Evolutionary conservation across 2,888 invertebrate genomes (phyloP), one percentile per base, ranked within the genome.

Genomic region (Idaea aversata): DNA sequence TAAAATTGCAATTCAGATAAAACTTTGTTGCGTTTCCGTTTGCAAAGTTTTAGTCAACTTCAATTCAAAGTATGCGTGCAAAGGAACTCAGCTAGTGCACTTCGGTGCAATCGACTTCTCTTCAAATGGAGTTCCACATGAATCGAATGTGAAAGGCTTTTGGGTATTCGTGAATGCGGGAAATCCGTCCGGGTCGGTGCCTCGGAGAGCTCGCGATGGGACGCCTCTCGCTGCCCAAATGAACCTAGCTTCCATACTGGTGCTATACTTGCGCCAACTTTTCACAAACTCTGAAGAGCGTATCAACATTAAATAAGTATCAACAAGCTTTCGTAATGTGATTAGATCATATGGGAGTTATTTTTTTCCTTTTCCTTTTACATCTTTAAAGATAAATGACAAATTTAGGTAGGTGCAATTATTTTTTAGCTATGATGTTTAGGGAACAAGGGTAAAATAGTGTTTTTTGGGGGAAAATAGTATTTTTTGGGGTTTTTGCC

Each of bases 51-150:
- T 62, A n/a, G 61, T 69, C 69, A 86, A 88, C 81, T 88, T 87
- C 78, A 82, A 82, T 81, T 75, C 74, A 78, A 83, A 80, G 79
- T 79, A 74, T 78, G 80, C 77, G 77, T 78, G 78, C 77, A 73
- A 81, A 82, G 84, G 84, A 85, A 84, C 80, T 82, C 71, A 72
- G 75, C 75, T 77, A 79, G 76, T 76, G 82, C 84, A 82, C 78
- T 86, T 78, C 75, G 74, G 70, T 79, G 78, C 83, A 84, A 86
- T 84, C 75, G 82, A 81, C 83, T 83, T 83, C 82, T 78, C 79
- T 81, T 80, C 80, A 80, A 72, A 75, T 72, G 73, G 74, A 81
- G 80, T 85, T 84, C 74, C 73, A 78, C 78, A 75, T 78, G 82
- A 83, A 82, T 83, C 80, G 79, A 82, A 85, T 78, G 80, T 80